Conservation (phyloP, 2,797 vertebrate genomes). For the Melopsittacus undulatus region DNA sequence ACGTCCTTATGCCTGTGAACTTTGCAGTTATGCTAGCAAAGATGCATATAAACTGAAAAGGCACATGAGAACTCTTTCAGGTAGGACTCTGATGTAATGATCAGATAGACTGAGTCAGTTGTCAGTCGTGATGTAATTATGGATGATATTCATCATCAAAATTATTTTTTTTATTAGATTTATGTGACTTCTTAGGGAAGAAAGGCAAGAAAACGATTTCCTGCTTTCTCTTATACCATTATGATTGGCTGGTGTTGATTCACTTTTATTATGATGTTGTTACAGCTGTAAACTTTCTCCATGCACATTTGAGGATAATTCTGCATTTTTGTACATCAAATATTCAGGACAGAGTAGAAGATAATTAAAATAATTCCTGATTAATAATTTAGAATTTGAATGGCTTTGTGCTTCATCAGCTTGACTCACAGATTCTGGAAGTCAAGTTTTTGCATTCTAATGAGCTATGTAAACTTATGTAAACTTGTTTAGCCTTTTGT, state of each 20-base stretch:
- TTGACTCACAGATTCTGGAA: background rate
- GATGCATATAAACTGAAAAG: conserved; percentile 74
- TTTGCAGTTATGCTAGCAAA: conserved; percentile 73
- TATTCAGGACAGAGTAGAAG: background rate
- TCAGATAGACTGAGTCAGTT: background rate
- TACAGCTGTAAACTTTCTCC: background rate
- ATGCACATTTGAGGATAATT: background rate
- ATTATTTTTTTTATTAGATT: background rate
- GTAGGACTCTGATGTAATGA: conserved; percentile 1
- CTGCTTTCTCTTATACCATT: background rate
- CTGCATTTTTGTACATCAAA: background rate
- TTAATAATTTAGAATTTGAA: background rate
- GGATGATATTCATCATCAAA: background rate
- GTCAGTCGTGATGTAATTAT: background rate
- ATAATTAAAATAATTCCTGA: background rate
- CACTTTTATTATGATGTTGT: background rate
- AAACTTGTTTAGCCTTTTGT: background rate
- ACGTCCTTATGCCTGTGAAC: conserved; percentile 62
- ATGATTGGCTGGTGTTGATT: background rate
- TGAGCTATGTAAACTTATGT: background rate
- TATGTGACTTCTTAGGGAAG: background rate
- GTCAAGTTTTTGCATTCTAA: background rate
- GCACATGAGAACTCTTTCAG: conserved; percentile 74
- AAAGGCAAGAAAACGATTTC: background rate
- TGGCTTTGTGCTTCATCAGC: background rate